Evolutionary conservation across 1,140 invertebrate genomes (phyloP).

Genomic region (Euwallacea fornicatus): DNA sequence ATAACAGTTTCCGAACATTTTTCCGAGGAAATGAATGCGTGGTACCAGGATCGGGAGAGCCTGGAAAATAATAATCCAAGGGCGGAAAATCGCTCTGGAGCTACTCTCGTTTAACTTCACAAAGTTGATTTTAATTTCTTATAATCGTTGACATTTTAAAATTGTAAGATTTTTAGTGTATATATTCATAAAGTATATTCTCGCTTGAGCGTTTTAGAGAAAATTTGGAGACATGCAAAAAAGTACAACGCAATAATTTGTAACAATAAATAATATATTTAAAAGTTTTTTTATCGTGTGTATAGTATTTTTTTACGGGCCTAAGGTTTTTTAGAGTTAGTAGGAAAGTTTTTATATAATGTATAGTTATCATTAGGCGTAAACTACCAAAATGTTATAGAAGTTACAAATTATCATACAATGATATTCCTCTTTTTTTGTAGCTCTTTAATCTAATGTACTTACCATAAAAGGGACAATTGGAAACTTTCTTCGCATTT

Average conservation of each 20-base stretch:
- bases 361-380: conserved; percentile 2
- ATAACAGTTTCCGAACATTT: conserved; percentile 48
- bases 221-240: neutral
- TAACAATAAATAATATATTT: conserved; percentile 27
- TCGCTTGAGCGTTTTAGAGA: too few relatives aligned
- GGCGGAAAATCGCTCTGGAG: conserved; percentile 45
- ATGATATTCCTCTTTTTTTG: too few relatives aligned
- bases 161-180: too few relatives aligned
- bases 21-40: conserved; percentile 51
- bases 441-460: too few relatives aligned
- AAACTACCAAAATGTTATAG: neutral
- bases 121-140: too few relatives aligned
- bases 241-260: conserved; percentile 31
- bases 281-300: conserved; percentile 18
- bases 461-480: too few relatives aligned
- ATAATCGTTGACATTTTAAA: too few relatives aligned
- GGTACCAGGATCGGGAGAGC: conserved; percentile 49
- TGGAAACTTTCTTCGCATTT: too few relatives aligned
- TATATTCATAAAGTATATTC: too few relatives aligned
- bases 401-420: neutral
- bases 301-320: conserved; percentile 24
- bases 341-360: conserved; percentile 13
- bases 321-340: conserved; percentile 22
- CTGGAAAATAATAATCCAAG: conserved; percentile 41
- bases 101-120: conserved; percentile 48